A percentile compares a stretch with the other conserved stretches of the same genome.
Conservation (phyloP, 2,888 invertebrate species). For the Tuberolachnus salignus region DNA sequence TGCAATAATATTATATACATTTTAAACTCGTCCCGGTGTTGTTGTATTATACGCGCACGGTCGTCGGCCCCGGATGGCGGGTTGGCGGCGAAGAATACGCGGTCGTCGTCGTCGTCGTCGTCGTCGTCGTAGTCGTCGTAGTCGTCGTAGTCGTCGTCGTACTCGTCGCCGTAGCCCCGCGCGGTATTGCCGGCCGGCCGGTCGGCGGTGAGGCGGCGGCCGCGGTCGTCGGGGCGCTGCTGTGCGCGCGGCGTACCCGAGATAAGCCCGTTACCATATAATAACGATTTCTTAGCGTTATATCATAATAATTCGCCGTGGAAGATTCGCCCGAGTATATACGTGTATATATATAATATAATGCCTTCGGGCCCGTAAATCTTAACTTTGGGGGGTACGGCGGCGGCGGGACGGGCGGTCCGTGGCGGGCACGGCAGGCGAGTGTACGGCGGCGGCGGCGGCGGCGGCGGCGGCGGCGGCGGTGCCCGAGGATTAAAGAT, state of each 20-base stretch:
- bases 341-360: constrained; percentile 58
- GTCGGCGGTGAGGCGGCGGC: background rate
- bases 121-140: background rate
- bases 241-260: constrained; percentile 57
- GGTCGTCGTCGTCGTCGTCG: background rate
- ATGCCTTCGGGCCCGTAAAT: constrained; percentile 61
- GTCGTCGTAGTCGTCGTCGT: background rate
- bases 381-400: constrained; percentile 61
- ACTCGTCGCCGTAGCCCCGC: background rate
- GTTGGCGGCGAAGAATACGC: too few species aligned
- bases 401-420: background rate
- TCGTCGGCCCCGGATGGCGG: background rate
- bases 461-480: constrained; percentile 31
- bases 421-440: background rate
- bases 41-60: background rate
- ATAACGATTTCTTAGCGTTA: constrained; percentile 62
- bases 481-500: constrained; percentile 61
- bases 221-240: constrained; percentile 35
- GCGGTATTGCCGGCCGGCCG: background rate
- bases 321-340: constrained; percentile 29
- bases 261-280: constrained; percentile 61
- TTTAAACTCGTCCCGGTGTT: too few species aligned
- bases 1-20: background rate
- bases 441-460: constrained; percentile 25
- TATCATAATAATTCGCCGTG: constrained; percentile 61